Evolutionary conservation across 2,888 invertebrate species (phyloP).

Genomic region (Colostygia pectinataria): DNA sequence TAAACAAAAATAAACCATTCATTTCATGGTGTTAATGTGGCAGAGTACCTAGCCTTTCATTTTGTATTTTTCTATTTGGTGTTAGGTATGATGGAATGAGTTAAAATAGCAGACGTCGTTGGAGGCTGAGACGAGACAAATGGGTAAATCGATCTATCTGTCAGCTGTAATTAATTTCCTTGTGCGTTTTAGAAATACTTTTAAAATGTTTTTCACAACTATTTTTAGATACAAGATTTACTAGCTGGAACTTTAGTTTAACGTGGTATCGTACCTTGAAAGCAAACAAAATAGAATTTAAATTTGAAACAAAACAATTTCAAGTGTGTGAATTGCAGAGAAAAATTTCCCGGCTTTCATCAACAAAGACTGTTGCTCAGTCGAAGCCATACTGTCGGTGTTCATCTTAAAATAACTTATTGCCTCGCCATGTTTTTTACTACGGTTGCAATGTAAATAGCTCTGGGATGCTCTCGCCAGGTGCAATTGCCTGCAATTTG

Average conservation of each 20-base stretch:
- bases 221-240: not conserved
- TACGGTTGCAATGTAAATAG: slow-evolving; percentile 58
- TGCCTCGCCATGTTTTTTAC: slow-evolving; percentile 35
- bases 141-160: slow-evolving; percentile 59
- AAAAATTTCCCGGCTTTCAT: slow-evolving; percentile 7
- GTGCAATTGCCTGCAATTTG: slow-evolving; percentile 75
- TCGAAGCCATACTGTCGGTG: slow-evolving; percentile 10
- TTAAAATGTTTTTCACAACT: slow-evolving; percentile 20
- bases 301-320: no score
- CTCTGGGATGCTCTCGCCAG: slow-evolving; percentile 54
- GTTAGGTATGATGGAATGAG: slow-evolving; percentile 41
- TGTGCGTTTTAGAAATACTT: slow-evolving; percentile 38
- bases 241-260: no score
- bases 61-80: not conserved
- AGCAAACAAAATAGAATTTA: no score
- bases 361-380: not conserved
- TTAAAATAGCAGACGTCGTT: slow-evolving; percentile 48
- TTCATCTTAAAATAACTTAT: slow-evolving; percentile 27
- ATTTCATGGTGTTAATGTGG: no score
- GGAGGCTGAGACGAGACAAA: slow-evolving; percentile 44
- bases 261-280: no score
- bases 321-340: no score
- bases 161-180: slow-evolving; percentile 53
- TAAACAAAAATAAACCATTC: no score
- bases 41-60: not conserved